A percentile compares a stretch with the other conserved stretches of the same genome.
phyloP scores from a whole-genome alignment of 2,888 invertebrate genomes.

The Melipona beecheii region DNA sequence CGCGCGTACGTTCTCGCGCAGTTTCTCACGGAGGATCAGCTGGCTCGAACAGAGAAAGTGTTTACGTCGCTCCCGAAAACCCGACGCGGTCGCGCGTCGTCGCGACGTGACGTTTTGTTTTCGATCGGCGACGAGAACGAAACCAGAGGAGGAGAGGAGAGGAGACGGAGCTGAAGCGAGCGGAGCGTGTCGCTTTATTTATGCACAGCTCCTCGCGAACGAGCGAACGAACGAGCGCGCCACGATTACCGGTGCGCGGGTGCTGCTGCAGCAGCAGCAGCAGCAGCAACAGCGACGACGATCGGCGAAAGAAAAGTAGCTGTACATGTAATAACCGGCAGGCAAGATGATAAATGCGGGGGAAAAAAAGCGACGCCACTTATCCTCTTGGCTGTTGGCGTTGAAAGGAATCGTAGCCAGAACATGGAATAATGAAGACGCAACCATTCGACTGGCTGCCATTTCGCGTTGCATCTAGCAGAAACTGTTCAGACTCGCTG shows the following conservation, averaged over 20 bases:
- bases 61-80: background rate
- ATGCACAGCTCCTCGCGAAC: background rate
- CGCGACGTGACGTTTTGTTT: background rate
- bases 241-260: background rate
- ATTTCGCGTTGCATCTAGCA: conserved; percentile 22
- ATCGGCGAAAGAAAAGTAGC: background rate
- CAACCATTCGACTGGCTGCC: conserved; percentile 28
- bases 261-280: too few relatives aligned
- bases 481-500: conserved; percentile 7
- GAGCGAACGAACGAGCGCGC: background rate
- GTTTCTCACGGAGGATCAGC: conserved; percentile 1
- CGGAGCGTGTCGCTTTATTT: conserved; percentile 6
- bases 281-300: background rate
- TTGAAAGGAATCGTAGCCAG: background rate
- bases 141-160: background rate
- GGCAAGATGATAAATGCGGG: background rate
- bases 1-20: background rate
- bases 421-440: conserved; percentile 16
- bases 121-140: background rate
- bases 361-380: background rate
- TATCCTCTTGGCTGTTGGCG: background rate
- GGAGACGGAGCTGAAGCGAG: background rate
- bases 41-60: too few relatives aligned
- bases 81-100: background rate
- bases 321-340: background rate